Conservation (phyloP, 2,888 invertebrate species). For the Sphaerophoria rueppellii region DNA sequence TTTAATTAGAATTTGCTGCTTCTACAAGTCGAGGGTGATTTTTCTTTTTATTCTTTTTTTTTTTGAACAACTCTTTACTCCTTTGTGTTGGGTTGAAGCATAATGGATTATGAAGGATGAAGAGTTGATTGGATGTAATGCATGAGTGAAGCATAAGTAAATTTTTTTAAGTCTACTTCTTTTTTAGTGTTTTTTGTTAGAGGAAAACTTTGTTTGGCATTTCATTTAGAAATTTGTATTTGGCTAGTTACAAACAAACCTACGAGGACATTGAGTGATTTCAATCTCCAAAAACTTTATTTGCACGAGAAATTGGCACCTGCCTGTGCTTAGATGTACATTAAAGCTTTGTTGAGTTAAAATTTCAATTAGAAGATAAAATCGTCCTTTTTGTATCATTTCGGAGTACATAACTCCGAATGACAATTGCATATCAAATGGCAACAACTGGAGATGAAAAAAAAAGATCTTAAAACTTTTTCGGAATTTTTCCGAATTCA, state of each 20-base stretch:
- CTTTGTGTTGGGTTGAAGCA: conserved; percentile 10
- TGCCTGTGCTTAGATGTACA: background rate
- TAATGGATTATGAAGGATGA: conserved; percentile 43
- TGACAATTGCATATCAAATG: too few species aligned
- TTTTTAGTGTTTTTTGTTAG: conserved; percentile 6
- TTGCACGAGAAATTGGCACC: conserved; percentile 16
- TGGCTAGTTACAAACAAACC: conserved; percentile 4
- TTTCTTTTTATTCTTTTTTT: conserved; percentile 1
- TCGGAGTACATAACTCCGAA: too few species aligned
- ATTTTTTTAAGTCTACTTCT: conserved; percentile 5
- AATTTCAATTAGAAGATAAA: too few species aligned
- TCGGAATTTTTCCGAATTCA: too few species aligned
- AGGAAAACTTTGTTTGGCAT: conserved; percentile 3
- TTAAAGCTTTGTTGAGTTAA: too few species aligned
- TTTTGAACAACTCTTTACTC: conserved; percentile 8
- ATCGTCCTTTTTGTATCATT: too few species aligned
- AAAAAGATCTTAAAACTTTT: too few species aligned
- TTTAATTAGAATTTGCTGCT: conserved; percentile 69
- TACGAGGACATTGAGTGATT: conserved; percentile 49
- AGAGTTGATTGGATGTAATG: conserved; percentile 44
- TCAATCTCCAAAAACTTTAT: conserved; percentile 30
- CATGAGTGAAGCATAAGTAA: conserved; percentile 45
- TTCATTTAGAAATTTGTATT: conserved; percentile 34
- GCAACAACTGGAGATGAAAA: too few species aligned
- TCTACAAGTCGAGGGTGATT: conserved; percentile 30